These are phyloP conservation scores for Meiosimyza platycephala DNA, from an alignment of 2,888 invertebrate genomes.

Conservation along the genomic window DNA sequence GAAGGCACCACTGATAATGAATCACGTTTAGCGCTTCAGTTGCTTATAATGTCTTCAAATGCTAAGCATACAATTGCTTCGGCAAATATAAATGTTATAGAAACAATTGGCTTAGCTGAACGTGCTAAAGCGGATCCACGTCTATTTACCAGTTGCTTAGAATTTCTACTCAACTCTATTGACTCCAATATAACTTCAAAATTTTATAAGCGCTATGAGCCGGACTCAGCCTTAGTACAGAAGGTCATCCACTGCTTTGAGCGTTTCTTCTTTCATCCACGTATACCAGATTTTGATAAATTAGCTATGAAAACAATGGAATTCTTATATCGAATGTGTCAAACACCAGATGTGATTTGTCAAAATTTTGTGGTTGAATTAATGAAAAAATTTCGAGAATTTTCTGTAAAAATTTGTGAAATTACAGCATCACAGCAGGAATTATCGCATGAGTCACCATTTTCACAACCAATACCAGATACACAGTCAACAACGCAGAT, in stretches of 20 bases:
- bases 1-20: slow-evolving; percentile 78
- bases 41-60: slow-evolving; percentile 82
- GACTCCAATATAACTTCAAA: slow-evolving; percentile 58
- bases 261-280: slow-evolving; percentile 67
- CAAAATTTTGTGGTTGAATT: slow-evolving; percentile 69
- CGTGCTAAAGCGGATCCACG: slow-evolving; percentile 62
- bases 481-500: slow-evolving; percentile 39
- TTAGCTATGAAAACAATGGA: slow-evolving; percentile 70
- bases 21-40: slow-evolving; percentile 78
- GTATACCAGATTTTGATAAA: slow-evolving; percentile 68
- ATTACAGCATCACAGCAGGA: slow-evolving; percentile 48
- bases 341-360: slow-evolving; percentile 70
- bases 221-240: slow-evolving; percentile 55
- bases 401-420: slow-evolving; percentile 59
- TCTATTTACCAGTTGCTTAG: slow-evolving; percentile 60
- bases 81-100: slow-evolving; percentile 80
- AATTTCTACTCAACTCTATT: slow-evolving; percentile 61
- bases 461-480: slow-evolving; percentile 53
- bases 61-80: slow-evolving; percentile 72
- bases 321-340: slow-evolving; percentile 71
- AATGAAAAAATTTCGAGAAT: slow-evolving; percentile 67
- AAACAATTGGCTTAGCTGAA: slow-evolving; percentile 76
- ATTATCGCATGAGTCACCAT: slow-evolving; percentile 53
- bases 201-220: slow-evolving; percentile 62
- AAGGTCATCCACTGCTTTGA: slow-evolving; percentile 67